Conservation (phyloP, 2,113 vertebrate species). For the Lampris megalopsis region DNA sequence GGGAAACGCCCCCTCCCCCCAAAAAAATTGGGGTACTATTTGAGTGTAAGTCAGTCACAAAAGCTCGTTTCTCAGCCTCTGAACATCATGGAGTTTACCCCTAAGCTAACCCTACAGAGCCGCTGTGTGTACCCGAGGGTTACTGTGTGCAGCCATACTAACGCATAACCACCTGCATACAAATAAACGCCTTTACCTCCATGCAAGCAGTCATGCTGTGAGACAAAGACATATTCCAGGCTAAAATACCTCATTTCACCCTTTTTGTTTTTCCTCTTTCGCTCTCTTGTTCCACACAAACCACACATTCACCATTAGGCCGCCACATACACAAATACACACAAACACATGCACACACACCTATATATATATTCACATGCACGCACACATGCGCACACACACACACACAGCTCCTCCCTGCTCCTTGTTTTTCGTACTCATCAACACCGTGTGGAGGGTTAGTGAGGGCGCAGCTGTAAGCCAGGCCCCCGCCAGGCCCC, state of each 20-base stretch:
- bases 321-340: slow-evolving; percentile 7
- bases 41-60: too few relatives aligned
- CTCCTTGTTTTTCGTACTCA: background rate
- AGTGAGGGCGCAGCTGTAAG: slow-evolving; percentile 13
- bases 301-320: background rate
- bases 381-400: slow-evolving; percentile 2
- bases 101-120: too few relatives aligned
- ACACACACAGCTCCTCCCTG: background rate
- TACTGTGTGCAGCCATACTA: too few relatives aligned
- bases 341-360: background rate
- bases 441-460: background rate
- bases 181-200: too few relatives aligned
- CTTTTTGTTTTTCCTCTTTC: background rate
- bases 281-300: background rate
- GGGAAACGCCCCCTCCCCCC: too few relatives aligned
- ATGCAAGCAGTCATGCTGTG: background rate
- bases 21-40: too few relatives aligned
- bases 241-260: background rate
- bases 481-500: background rate
- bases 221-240: background rate
- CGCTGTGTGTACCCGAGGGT: too few relatives aligned
- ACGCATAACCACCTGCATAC: background rate
- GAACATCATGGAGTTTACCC: too few relatives aligned
- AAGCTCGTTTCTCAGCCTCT: too few relatives aligned
- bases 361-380: too few relatives aligned